phyloP scores from a whole-genome alignment of 2,888 invertebrate genomes.

The Drosophila antonietae region DNA sequence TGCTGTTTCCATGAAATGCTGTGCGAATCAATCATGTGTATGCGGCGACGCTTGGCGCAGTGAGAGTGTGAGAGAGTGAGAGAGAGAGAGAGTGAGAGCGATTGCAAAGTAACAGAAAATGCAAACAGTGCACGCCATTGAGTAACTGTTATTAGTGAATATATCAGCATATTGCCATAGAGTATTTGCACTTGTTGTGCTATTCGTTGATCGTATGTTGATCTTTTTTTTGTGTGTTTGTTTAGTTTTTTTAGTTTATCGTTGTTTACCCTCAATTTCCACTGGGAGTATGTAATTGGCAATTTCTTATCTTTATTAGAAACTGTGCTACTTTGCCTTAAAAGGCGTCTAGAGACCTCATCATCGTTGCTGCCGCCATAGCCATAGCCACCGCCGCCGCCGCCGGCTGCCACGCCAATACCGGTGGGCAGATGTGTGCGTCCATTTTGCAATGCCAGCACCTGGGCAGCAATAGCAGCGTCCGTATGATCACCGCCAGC shows the following conservation, averaged over 20 bases:
- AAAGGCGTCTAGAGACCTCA: constrained; percentile 86
- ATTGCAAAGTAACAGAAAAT: constrained; percentile 10
- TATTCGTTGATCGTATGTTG: constrained; percentile 37
- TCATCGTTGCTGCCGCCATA: constrained; percentile 67
- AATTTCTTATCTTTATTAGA: constrained; percentile 85
- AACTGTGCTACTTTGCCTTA: constrained; percentile 84
- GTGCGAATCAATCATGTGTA: constrained; percentile 6
- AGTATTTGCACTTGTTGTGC: constrained; percentile 32
- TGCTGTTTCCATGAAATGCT: constrained; percentile 7
- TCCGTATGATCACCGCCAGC: constrained; percentile 47
- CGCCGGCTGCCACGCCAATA: constrained; percentile 65
- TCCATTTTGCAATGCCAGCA: constrained; percentile 77
- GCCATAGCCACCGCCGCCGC: constrained; percentile 39
- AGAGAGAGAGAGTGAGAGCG: constrained; percentile 10
- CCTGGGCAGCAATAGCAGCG: constrained; percentile 45
- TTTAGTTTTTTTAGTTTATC: constrained; percentile 5
- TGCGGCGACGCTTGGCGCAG: background rate
- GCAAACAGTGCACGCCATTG: constrained; percentile 23
- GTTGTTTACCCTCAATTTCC: constrained; percentile 87
- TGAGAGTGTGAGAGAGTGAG: constrained; percentile 13
- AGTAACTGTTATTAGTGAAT: constrained; percentile 18
- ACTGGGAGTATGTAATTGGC: constrained; percentile 87
- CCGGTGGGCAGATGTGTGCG: constrained; percentile 66
- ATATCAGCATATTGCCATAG: constrained; percentile 13
- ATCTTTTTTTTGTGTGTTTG: constrained; percentile 13